Percentiles rank a stretch among this genome's conserved stretches.
Evolutionary conservation across 1,140 invertebrate species (phyloP).

Genomic region (Saccostrea glomerata): DNA sequence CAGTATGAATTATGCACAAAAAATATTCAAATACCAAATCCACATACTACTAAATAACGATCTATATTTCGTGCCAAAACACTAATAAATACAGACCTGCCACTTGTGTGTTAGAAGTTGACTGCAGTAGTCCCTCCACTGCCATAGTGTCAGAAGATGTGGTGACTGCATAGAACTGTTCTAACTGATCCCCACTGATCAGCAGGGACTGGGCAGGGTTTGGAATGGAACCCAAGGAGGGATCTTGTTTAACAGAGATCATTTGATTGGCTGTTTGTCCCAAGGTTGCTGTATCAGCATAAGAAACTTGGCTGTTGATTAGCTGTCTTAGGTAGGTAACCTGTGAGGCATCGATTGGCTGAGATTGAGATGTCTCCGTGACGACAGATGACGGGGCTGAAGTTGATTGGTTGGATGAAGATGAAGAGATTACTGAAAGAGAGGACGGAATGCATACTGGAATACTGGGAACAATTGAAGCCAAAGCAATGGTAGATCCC

Average conservation of each 20-base stretch:
- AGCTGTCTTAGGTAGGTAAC: conserved; percentile 8
- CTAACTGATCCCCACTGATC: conserved; percentile 17
- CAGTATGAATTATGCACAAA: too few relatives aligned
- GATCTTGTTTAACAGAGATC: conserved; percentile 13
- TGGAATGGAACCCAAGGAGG: neutral
- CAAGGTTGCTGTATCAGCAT: conserved; percentile 8
- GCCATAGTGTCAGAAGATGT: conserved; percentile 4
- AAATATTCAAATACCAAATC: too few relatives aligned
- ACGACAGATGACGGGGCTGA: neutral
- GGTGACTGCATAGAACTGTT: neutral
- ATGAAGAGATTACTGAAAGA: neutral
- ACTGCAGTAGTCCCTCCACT: neutral
- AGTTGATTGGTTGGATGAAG: neutral
- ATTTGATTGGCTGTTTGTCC: conserved; percentile 19
- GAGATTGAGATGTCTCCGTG: neutral
- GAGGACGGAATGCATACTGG: neutral
- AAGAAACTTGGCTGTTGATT: neutral
- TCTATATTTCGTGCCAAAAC: too few relatives aligned
- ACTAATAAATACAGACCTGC: neutral
- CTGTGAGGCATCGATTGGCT: conserved; percentile 13
- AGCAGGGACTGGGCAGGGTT: neutral
- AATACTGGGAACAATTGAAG: neutral
- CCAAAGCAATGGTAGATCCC: neutral
- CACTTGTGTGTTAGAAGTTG: neutral
- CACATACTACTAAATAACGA: too few relatives aligned